phyloP scores from a whole-genome alignment of 2,888 invertebrate species.

The Melitaea athalia region DNA sequence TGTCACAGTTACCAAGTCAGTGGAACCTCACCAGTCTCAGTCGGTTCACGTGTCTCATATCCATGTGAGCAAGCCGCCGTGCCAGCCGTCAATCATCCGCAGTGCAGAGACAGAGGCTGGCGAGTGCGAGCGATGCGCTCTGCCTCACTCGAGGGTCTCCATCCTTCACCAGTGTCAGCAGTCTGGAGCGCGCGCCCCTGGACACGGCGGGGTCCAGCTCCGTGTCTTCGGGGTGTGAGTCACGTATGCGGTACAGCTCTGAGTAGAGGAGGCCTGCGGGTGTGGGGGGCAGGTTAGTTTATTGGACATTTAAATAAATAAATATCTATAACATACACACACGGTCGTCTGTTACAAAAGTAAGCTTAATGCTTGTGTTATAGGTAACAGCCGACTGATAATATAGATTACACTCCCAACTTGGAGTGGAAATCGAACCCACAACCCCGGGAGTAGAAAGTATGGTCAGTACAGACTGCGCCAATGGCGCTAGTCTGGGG shows the following conservation, averaged over 20 bases:
- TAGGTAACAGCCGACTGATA: too few species aligned
- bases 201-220: slow-evolving; percentile 66
- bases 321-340: too few species aligned
- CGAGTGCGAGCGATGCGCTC: slow-evolving; percentile 81
- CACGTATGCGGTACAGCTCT: slow-evolving; percentile 63
- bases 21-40: background rate
- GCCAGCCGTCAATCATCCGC: slow-evolving; percentile 77
- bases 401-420: too few species aligned
- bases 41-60: slow-evolving; percentile 41
- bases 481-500: too few species aligned
- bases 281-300: too few species aligned
- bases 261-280: slow-evolving; percentile 66
- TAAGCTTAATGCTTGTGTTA: too few species aligned
- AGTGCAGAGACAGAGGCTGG: slow-evolving; percentile 70
- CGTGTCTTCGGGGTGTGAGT: slow-evolving; percentile 55
- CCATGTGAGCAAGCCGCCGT: slow-evolving; percentile 81
- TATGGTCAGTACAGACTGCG: too few species aligned
- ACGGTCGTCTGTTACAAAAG: too few species aligned
- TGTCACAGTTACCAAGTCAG: too few species aligned
- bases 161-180: slow-evolving; percentile 82
- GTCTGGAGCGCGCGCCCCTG: slow-evolving; percentile 62
- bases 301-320: too few species aligned
- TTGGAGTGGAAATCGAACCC: too few species aligned
- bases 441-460: too few species aligned
- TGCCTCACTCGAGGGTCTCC: slow-evolving; percentile 79